Evolutionary conservation across 53 echinoderm and acorn worm species (phyloP).

Genomic region (Glandiceps talaboti): DNA sequence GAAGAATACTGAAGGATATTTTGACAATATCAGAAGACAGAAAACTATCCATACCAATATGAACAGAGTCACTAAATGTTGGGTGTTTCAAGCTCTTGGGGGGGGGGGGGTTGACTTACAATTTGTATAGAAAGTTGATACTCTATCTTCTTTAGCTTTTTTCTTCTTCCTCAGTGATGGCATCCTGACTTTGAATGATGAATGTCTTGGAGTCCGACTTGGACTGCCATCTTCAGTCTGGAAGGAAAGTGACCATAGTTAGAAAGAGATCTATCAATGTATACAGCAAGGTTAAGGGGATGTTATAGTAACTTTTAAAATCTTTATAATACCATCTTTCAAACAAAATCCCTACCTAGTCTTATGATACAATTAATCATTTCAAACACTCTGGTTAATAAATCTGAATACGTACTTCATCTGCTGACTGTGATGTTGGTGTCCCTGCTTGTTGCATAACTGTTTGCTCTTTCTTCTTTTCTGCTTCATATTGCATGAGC

Average conservation of each 20-base stretch:
- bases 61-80: too few relatives aligned
- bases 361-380: not conserved
- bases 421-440: not conserved
- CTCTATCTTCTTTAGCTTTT: not conserved
- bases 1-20: too few relatives aligned
- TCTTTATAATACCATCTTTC: too few relatives aligned
- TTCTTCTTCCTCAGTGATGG: not conserved
- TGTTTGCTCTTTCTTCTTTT: not conserved
- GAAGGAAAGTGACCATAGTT: too few relatives aligned
- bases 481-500: not conserved
- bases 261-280: too few relatives aligned
- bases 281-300: too few relatives aligned
- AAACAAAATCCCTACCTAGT: too few relatives aligned
- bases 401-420: not conserved
- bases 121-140: not conserved
- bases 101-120: too few relatives aligned
- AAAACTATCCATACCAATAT: too few relatives aligned
- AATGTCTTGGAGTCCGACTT: not conserved
- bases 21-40: too few relatives aligned
- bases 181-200: not conserved
- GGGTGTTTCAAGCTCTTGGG: too few relatives aligned
- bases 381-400: not conserved
- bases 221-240: not conserved
- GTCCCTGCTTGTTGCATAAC: not conserved
- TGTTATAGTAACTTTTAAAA: too few relatives aligned